Base-by-base conservation (phyloP, 2,888 invertebrate species). In the Mechanitis mazaeus region DNA sequence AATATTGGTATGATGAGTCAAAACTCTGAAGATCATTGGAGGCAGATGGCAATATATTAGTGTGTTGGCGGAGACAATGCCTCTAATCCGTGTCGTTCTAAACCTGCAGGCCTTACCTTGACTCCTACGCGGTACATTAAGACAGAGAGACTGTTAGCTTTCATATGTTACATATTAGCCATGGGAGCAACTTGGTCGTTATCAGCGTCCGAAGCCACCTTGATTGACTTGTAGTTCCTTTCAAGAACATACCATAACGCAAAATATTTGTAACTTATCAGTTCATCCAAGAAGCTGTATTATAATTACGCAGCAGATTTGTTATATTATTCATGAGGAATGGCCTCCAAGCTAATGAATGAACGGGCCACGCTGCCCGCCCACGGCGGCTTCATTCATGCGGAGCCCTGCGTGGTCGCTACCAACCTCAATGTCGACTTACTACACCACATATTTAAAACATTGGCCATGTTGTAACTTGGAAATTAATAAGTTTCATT, bases 91-190 rank as follows among this genome's bases (percentile, higher is more conserved):
- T 74, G 74, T 75, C 75, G 76, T 74, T 76, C 71, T 68, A 75
- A 88, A 87, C 86, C 76, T 78, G 88, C 82, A 88, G 88, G 79
- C 90, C 90, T 90, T 89, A 87, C 88, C 88, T 90, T 84, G 89
- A 85, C 90, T 86, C 90, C 90, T 89, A 90, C 90, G 87, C 89
- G 84, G 85, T 84, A 87, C 85, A 87, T 84, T 80, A 74, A 78
- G 53, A 63, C n/a, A 65, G 64, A 61, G 31, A 46, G 61, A 46
- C 61, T 54, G 57, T 54, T 54, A 45, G 53, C 20, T 61, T 57
- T 57, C 54, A 54, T 35, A 31, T 35, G 47, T 11, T 35, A 60
- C 55, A 58, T 58, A 45, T 55, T 33, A 58, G 46, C 55, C 38
- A 55, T 20, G 35, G 3, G 33, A 7, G 60, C 46, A 45, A 28